Conservation (phyloP, 2,888 invertebrate species). For the Alloplasta piceator region DNA sequence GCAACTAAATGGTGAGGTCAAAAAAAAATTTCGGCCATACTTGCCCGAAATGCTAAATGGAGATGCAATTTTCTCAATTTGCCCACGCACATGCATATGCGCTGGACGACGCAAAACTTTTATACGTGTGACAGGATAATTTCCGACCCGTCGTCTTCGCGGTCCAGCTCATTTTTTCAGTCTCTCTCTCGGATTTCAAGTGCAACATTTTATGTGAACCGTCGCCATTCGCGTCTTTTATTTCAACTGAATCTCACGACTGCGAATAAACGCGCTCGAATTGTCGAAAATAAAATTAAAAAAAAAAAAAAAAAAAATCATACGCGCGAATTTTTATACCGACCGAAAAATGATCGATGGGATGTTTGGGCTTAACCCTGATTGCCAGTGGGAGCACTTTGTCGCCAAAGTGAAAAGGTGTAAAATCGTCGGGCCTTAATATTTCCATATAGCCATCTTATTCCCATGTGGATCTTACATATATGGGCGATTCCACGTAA, state of each 20-base stretch:
- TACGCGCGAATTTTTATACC: neutral
- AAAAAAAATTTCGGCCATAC: too few species aligned
- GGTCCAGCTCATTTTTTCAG: slow-evolving; percentile 66
- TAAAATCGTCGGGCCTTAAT: slow-evolving; percentile 6
- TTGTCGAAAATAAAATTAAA: neutral
- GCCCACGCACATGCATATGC: too few species aligned
- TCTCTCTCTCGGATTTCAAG: slow-evolving; percentile 54
- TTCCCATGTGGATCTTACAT: too few species aligned
- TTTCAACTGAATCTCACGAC: neutral
- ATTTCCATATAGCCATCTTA: too few species aligned
- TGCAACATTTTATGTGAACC: slow-evolving; percentile 73
- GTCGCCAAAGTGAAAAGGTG: slow-evolving; percentile 20
- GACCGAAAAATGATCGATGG: slow-evolving; percentile 74
- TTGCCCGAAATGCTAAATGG: too few species aligned
- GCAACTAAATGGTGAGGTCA: too few species aligned
- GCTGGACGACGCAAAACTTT: slow-evolving; percentile 58
- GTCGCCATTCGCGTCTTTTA: slow-evolving; percentile 70
- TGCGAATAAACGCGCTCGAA: slow-evolving; percentile 4
- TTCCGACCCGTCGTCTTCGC: slow-evolving; percentile 73
- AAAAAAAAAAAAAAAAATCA: neutral
- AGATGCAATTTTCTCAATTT: too few species aligned
- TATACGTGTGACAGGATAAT: slow-evolving; percentile 74
- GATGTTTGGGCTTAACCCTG: slow-evolving; percentile 75
- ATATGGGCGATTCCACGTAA: too few species aligned
- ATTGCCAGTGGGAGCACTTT: slow-evolving; percentile 66